Percentiles rank a stretch among this genome's conserved stretches.
Conservation (phyloP, 2,797 vertebrate genomes). For the Ptychadena robeensis region DNA sequence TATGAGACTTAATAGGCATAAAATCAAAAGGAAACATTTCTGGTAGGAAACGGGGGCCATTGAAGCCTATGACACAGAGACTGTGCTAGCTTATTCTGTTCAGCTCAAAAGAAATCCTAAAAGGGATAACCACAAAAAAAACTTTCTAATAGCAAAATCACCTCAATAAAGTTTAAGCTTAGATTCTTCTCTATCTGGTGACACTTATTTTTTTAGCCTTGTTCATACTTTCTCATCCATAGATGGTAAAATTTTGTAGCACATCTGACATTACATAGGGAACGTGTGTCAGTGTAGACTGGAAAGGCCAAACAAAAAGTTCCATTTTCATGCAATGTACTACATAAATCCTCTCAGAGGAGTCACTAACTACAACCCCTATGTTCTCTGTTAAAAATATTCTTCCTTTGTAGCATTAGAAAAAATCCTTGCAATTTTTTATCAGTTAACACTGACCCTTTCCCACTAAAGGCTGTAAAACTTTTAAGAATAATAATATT, state of each 20-base stretch:
- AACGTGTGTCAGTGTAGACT: neutral
- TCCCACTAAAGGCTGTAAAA: neutral
- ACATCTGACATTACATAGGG: neutral
- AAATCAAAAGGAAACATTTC: conserved; percentile 41
- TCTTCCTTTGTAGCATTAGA: too few species aligned
- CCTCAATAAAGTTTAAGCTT: neutral
- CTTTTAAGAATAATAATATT: neutral
- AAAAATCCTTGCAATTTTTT: too few species aligned
- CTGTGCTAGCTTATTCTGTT: conserved; percentile 10
- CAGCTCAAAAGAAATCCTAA: neutral
- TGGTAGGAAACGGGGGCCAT: conserved; percentile 40
- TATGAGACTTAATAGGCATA: conserved; percentile 24
- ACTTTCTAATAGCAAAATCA: neutral
- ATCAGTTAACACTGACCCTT: neutral
- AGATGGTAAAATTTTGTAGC: neutral
- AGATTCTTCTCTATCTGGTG: neutral
- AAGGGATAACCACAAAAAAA: neutral
- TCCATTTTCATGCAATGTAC: neutral
- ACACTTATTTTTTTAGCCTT: neutral
- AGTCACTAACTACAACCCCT: neutral
- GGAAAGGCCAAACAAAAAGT: neutral
- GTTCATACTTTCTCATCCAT: neutral
- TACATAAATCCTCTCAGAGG: neutral
- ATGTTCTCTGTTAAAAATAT: too few species aligned
- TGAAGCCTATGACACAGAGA: neutral